Base-by-base conservation (phyloP, 2,797 vertebrate species). In the Petrocephalus schoutedeni region DNA sequence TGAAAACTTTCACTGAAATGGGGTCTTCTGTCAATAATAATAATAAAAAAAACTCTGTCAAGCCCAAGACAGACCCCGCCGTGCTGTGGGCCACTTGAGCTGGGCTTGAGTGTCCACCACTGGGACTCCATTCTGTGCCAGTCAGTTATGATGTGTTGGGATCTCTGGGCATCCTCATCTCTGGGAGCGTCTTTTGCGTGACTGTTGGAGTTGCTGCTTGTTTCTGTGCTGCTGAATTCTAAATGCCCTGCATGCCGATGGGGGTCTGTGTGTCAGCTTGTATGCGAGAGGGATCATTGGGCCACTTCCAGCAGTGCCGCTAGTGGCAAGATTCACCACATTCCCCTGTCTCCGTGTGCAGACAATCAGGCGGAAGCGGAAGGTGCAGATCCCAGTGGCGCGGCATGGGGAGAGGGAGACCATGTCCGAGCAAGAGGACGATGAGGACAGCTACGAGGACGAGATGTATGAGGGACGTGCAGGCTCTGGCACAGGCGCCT, bases 281-380 rank as follows among this genome's bases (percentile, higher is more conserved):
- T 5, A 4, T 0, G 28, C 4, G 71, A 36, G 32, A 41, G 2
- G 28, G 10, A 14, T 77, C 28, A 0, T 2, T 16, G 4, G 59
- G 16, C 16, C 19, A 5, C 3, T 21, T 2, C 59, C n/a, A 5
- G n/a, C 59, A n/a, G 51, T 9, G 4, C 21, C 0, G 49, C 80
- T 49, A 16, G 1, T 1, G 19, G 4, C 10, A 21, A 54, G 9
- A 84, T 6, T 54, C n/a, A 53, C 59, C 2, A 1, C 95, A 0
- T 92, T 92, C 0, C 96, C 95, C 90, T 90, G 90, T 67, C 41
- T 0, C 84, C 86, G 86, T 45, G 88, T 90, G 14, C 91, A 99
- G 98, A 99, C 98, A 88, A 99, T 99, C 93, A 96, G 98, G 90
- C 96, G 98, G 89, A 99, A 99, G 93, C 96, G 98, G 93, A 99